phyloP scores from a whole-genome alignment of 1,140 invertebrate species.

The Ceratosolen fusciceps region DNA sequence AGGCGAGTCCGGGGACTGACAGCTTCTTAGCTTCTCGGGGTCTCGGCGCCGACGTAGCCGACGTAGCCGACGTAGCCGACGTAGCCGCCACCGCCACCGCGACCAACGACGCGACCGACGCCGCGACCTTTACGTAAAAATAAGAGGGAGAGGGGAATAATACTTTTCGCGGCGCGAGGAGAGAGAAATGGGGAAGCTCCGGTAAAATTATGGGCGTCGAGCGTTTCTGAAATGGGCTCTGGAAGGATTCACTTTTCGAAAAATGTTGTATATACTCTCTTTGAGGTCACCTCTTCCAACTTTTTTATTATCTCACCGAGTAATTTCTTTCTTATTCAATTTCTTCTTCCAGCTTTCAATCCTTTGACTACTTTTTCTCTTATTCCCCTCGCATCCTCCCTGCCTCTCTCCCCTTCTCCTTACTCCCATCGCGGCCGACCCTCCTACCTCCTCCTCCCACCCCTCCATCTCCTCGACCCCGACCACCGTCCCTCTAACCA shows the following conservation, averaged over 20 bases:
- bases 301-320: slow-evolving; percentile 17
- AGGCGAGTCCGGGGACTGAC: slow-evolving; percentile 38
- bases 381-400: background rate
- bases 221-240: slow-evolving; percentile 25
- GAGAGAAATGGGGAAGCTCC: slow-evolving; percentile 23
- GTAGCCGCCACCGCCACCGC: too few relatives aligned
- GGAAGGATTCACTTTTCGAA: slow-evolving; percentile 42
- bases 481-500: too few relatives aligned
- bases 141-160: slow-evolving; percentile 27
- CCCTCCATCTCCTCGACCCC: too few relatives aligned
- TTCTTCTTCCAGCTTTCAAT: slow-evolving; percentile 1
- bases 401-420: too few relatives aligned
- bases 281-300: slow-evolving; percentile 9
- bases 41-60: too few relatives aligned
- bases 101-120: too few relatives aligned
- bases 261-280: slow-evolving; percentile 31
- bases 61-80: too few relatives aligned
- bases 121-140: slow-evolving; percentile 28
- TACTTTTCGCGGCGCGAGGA: slow-evolving; percentile 24
- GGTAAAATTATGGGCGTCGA: slow-evolving; percentile 27
- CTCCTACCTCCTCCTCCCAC: too few relatives aligned
- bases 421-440: too few relatives aligned
- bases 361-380: slow-evolving; percentile 14
- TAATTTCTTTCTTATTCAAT: slow-evolving; percentile 39
- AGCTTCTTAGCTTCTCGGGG: slow-evolving; percentile 21